Conservation (phyloP, 2,797 vertebrate genomes). For the Hippopotamyrus pictus region DNA sequence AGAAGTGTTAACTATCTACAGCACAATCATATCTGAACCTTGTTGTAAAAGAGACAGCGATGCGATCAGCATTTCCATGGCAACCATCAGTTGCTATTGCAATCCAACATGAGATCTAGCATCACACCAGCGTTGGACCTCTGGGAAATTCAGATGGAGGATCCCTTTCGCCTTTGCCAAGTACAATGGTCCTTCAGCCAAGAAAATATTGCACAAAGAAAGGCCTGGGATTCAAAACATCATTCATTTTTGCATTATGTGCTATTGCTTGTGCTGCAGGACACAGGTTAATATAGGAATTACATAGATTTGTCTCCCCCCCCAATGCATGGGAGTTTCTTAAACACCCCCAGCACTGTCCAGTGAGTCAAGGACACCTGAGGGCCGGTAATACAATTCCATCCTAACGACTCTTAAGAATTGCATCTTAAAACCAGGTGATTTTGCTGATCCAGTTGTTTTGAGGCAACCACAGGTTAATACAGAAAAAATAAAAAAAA, state of each 20-base stretch:
- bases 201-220: not conserved
- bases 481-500: not conserved
- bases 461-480: not conserved
- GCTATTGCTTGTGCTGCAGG: not conserved
- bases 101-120: not conserved
- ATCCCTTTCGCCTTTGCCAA: not conserved
- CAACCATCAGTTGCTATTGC: conserved; percentile 14
- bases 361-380: not conserved
- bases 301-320: not conserved
- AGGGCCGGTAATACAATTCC: not conserved
- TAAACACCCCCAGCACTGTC: not conserved
- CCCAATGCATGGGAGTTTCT: not conserved
- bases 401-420: not conserved
- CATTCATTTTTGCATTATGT: not conserved
- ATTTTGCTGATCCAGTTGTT: not conserved
- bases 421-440: not conserved
- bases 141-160: not conserved
- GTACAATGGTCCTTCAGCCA: not conserved
- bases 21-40: conserved; percentile 53
- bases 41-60: conserved; percentile 67
- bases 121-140: not conserved
- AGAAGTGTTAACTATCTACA: not conserved
- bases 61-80: conserved; percentile 22
- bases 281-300: not conserved
- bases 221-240: not conserved